These are phyloP conservation scores for Microctenopoma stevenorrisi DNA, from an alignment of 2,797 vertebrate species.

Conservation along the genomic window DNA sequence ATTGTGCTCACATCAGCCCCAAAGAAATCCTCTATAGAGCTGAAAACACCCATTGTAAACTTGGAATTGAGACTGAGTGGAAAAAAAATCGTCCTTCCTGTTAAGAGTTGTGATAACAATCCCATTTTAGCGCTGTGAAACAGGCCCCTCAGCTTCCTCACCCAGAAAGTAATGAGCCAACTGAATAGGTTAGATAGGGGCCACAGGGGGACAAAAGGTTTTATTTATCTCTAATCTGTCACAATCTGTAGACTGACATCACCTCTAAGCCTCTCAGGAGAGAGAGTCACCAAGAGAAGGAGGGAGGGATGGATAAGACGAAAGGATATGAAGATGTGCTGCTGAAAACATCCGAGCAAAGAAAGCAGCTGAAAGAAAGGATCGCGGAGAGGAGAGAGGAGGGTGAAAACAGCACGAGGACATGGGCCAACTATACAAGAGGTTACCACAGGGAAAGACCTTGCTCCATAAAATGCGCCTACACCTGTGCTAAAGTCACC, in stretches of 20 bases:
- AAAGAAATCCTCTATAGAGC: slow-evolving; percentile 4
- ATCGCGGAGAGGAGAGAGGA: not conserved
- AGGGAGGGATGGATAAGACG: slow-evolving; percentile 36
- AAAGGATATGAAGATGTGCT: slow-evolving; percentile 24
- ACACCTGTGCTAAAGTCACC: slow-evolving; percentile 62
- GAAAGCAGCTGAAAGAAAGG: not conserved
- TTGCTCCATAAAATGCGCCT: slow-evolving; percentile 77
- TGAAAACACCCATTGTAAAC: slow-evolving; percentile 13
- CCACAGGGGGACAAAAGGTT: slow-evolving; percentile 74
- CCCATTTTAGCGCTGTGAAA: slow-evolving; percentile 58
- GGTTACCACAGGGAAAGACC: slow-evolving; percentile 74
- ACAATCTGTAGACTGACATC: slow-evolving; percentile 73
- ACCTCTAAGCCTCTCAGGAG: slow-evolving; percentile 48
- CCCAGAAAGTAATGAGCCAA: slow-evolving; percentile 73
- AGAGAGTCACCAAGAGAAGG: slow-evolving; percentile 39
- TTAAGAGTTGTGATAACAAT: slow-evolving; percentile 67
- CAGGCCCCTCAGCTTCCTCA: slow-evolving; percentile 59
- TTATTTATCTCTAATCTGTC: slow-evolving; percentile 74
- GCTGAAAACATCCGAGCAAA: slow-evolving; percentile 19
- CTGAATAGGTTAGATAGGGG: slow-evolving; percentile 71
- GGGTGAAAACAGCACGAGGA: slow-evolving; percentile 8
- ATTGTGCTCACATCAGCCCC: slow-evolving; percentile 1
- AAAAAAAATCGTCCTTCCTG: slow-evolving; percentile 27
- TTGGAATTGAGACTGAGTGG: slow-evolving; percentile 31
- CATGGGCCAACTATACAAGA: slow-evolving; percentile 27